Base-by-base conservation (phyloP, 2,888 invertebrate genomes). In the Ellobium chinense region DNA sequence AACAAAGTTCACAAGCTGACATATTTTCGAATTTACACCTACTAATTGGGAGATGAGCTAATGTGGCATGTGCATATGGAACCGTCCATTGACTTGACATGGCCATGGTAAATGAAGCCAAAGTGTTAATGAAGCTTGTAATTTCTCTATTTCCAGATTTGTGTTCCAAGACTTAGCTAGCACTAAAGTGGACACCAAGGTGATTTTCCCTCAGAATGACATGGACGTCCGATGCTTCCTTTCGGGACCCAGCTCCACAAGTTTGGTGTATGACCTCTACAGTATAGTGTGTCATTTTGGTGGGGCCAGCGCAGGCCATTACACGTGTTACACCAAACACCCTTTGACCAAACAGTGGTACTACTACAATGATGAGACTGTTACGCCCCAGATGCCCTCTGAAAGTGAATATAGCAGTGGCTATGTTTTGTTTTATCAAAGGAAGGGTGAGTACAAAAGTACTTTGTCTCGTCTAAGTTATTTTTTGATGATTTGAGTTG, bases 231-330 rank as follows among this genome's bases (percentile, higher is more conserved):
- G 94, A 37, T 92, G 94, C 4, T 94, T 92, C 79, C 90, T 93
- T 73, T 92, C 93, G 12, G 93, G 92, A 54, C 92, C 92, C 14
- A 85, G 85, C 69, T 87, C 89, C 27, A 88, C 90, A 54, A 93
- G 94, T 83, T 90, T 94, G 36, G 77, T 87, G 73, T 95, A 95
- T 89, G 94, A 95, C 91, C 93, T 95, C 12, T 95, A 95, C 88
- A 94, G 95, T 63, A 94, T 94, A 84, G 95, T 95, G 54, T 95
- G 95, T 88, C 95, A 95, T 89, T 95, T 94, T 90, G 95, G 95
- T 92, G 95, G 95, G 82, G 94, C 94, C 56, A 94, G 94, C 70
- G 94, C 95, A 29, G 95, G 95, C 5, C 95, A 95, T 89, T 95
- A 95, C 87, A 95, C 95, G 39, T 94, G 95, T 1, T 95, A 94